Evolutionary conservation across 2,113 vertebrate genomes (phyloP).

Genomic region (Lampris megalopsis): DNA sequence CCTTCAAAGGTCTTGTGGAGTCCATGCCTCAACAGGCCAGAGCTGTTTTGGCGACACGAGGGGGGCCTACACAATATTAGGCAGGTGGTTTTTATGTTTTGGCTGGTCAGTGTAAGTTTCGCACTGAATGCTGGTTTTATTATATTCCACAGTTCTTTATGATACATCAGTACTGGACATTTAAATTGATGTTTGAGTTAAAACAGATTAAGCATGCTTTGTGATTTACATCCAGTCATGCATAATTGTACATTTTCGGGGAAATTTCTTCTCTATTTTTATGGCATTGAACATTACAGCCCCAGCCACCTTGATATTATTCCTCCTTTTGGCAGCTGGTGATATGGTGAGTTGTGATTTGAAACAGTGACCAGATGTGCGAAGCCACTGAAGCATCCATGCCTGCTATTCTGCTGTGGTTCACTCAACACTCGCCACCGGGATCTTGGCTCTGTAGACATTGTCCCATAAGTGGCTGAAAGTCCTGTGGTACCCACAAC

Average conservation of each 20-base stretch:
- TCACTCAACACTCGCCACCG: slow-evolving; percentile 39
- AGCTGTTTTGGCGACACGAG: too few species aligned
- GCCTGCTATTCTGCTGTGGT: slow-evolving; percentile 71
- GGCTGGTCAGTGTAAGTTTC: neutral
- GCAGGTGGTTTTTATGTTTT: too few species aligned
- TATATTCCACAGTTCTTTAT: neutral
- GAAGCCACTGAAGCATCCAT: slow-evolving; percentile 61
- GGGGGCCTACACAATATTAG: too few species aligned
- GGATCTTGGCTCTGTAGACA: slow-evolving; percentile 51
- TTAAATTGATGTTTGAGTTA: slow-evolving; percentile 47
- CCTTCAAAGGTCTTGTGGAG: too few species aligned
- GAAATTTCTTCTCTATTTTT: slow-evolving; percentile 60
- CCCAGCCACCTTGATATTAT: slow-evolving; percentile 55
- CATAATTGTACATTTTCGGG: slow-evolving; percentile 54
- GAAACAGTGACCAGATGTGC: slow-evolving; percentile 63
- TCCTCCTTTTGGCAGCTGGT: slow-evolving; percentile 40
- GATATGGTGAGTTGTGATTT: slow-evolving; percentile 62
- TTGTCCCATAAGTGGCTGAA: slow-evolving; percentile 59
- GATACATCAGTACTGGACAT: slow-evolving; percentile 41
- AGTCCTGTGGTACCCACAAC: slow-evolving; percentile 52
- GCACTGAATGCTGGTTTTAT: slow-evolving; percentile 3
- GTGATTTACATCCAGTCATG: slow-evolving; percentile 48
- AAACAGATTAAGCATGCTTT: slow-evolving; percentile 54
- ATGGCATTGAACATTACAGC: slow-evolving; percentile 62
- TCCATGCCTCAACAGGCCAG: too few species aligned